Evolutionary conservation across 2,888 invertebrate genomes (phyloP).

Genomic region (Criorhina ranunculi): DNA sequence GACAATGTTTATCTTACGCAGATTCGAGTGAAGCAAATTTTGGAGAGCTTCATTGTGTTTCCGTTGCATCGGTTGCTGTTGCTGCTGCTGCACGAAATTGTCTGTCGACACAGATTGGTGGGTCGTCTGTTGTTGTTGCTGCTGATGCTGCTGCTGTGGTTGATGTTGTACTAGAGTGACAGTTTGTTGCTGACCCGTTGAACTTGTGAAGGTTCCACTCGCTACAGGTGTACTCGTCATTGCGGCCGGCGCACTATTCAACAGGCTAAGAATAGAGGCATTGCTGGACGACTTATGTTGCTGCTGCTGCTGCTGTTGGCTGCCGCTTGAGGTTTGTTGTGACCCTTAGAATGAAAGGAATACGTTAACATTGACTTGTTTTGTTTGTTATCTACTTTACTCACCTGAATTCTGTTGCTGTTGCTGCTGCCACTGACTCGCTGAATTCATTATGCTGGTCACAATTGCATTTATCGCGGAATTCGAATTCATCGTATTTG

Average conservation of each 20-base stretch:
- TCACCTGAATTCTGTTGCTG: constrained; percentile 79
- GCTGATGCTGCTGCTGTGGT: constrained; percentile 76
- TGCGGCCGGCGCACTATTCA: constrained; percentile 91
- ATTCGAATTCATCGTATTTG: constrained; percentile 83
- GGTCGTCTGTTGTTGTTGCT: constrained; percentile 79
- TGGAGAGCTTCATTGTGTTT: constrained; percentile 83
- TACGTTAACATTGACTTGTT: background rate
- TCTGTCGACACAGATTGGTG: constrained; percentile 79
- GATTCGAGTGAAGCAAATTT: constrained; percentile 82
- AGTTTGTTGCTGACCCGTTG: constrained; percentile 79
- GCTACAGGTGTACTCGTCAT: constrained; percentile 88
- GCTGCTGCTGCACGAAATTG: constrained; percentile 81
- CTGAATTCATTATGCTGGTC: constrained; percentile 92
- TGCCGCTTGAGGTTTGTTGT: constrained; percentile 55
- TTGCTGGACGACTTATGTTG: constrained; percentile 84
- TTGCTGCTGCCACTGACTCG: constrained; percentile 91
- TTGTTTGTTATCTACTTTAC: background rate
- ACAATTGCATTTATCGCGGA: constrained; percentile 91
- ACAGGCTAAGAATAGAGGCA: constrained; percentile 90
- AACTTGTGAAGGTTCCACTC: constrained; percentile 83
- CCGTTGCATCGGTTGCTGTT: constrained; percentile 79
- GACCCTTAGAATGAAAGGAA: constrained; percentile 28
- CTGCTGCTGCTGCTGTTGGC: constrained; percentile 66
- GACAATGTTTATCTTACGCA: constrained; percentile 82
- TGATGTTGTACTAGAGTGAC: constrained; percentile 81